Evolutionary conservation across 1,140 invertebrate species (phyloP).

Genomic region (Pseudomyrmex cubaensis): DNA sequence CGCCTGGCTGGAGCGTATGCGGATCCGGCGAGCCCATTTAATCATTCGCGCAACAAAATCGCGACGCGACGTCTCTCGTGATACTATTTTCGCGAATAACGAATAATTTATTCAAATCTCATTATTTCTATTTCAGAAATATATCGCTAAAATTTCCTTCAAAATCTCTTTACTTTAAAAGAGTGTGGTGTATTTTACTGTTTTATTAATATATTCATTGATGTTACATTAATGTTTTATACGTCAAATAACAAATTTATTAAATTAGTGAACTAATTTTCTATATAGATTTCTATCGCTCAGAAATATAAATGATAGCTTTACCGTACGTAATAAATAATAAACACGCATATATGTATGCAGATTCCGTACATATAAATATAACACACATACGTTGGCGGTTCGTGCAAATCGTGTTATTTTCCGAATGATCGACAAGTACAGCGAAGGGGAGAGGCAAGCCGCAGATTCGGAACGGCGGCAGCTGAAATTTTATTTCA

Average conservation of each 20-base stretch:
- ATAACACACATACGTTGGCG: neutral
- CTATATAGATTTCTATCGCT: no score
- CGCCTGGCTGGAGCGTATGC: slow-evolving; percentile 50
- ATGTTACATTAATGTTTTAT: neutral
- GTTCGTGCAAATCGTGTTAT: slow-evolving; percentile 48
- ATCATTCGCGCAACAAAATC: slow-evolving; percentile 27
- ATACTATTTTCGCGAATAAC: neutral
- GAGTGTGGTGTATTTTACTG: neutral
- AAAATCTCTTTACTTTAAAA: slow-evolving; percentile 2
- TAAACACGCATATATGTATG: neutral
- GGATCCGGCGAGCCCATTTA: slow-evolving; percentile 30
- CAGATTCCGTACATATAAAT: slow-evolving; percentile 4
- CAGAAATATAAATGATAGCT: neutral
- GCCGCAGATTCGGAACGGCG: slow-evolving; percentile 48
- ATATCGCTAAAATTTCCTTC: no score
- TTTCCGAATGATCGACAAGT: slow-evolving; percentile 33
- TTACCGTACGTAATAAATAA: neutral
- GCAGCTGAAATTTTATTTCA: slow-evolving; percentile 79
- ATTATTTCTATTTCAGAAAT: neutral
- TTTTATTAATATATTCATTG: neutral
- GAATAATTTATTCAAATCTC: slow-evolving; percentile 9
- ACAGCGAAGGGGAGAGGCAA: slow-evolving; percentile 14
- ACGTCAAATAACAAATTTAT: neutral
- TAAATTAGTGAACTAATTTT: no score
- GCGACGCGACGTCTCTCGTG: neutral